These are phyloP conservation scores for Microtus montanus DNA, from an alignment of 2,113 vertebrate species.

Conservation along the genomic window DNA sequence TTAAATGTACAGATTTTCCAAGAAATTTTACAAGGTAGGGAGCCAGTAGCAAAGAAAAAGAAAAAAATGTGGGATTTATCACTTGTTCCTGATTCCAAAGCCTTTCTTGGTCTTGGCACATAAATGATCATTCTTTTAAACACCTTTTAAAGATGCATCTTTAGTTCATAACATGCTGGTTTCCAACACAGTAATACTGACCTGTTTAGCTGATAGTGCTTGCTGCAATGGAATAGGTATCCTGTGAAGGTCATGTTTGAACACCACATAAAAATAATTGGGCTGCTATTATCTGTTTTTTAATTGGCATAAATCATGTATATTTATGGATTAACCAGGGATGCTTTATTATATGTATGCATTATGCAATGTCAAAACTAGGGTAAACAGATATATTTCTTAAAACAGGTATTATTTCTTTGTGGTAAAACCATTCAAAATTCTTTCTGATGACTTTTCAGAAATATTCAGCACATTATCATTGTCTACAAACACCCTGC, in stretches of 20 bases:
- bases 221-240: background rate
- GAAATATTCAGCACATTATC: background rate
- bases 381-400: background rate
- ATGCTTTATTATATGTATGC: background rate
- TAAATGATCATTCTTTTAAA: background rate
- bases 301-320: background rate
- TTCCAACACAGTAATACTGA: background rate
- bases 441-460: background rate
- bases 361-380: background rate
- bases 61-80: background rate
- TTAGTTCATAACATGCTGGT: background rate
- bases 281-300: background rate
- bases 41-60: background rate
- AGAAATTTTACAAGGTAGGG: background rate
- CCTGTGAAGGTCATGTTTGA: background rate
- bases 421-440: background rate
- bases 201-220: background rate
- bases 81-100: slow-evolving; percentile 15
- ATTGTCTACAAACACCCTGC: background rate
- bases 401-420: background rate
- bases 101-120: background rate
- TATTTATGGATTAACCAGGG: background rate
- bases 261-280: background rate
- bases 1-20: background rate
- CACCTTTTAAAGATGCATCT: background rate